Conservation (phyloP, 2,888 invertebrate species). For the Troides oblongomaculatus region DNA sequence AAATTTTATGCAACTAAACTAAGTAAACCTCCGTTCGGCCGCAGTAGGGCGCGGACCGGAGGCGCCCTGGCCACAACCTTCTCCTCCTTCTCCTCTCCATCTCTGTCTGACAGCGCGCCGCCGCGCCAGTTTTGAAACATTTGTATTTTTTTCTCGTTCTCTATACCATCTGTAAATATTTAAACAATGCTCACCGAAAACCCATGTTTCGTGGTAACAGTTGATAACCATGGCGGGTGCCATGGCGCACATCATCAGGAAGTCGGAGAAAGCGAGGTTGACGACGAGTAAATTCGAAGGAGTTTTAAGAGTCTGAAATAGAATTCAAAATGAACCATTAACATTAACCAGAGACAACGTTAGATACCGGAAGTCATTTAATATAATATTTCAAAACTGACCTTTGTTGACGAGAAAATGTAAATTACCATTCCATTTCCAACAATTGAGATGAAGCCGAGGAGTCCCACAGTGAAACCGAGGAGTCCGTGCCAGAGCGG, state of each 20-base stretch:
- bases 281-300: conserved; percentile 95
- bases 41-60: no score
- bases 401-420: conserved; percentile 87
- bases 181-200: conserved; percentile 70
- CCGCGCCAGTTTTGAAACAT: no score
- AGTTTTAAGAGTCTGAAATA: conserved; percentile 59
- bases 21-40: no score
- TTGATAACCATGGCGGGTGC: conserved; percentile 90
- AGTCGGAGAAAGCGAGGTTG: conserved; percentile 94
- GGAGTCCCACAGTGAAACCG: conserved; percentile 87
- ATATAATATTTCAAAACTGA: conserved; percentile 31
- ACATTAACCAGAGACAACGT: no score
- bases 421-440: conserved; percentile 88
- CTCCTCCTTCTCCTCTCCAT: no score
- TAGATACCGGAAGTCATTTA: no score
- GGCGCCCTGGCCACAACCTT: no score
- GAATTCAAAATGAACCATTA: no score
- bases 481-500: conserved; percentile 92
- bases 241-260: conserved; percentile 92
- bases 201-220: conserved; percentile 89
- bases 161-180: no score
- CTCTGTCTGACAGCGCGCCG: no score
- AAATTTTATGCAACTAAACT: no score
- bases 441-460: conserved; percentile 84
- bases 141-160: no score